These are phyloP conservation scores for Minunthozetes semirufus DNA, from an alignment of 2,888 invertebrate genomes.

Conservation along the genomic window DNA sequence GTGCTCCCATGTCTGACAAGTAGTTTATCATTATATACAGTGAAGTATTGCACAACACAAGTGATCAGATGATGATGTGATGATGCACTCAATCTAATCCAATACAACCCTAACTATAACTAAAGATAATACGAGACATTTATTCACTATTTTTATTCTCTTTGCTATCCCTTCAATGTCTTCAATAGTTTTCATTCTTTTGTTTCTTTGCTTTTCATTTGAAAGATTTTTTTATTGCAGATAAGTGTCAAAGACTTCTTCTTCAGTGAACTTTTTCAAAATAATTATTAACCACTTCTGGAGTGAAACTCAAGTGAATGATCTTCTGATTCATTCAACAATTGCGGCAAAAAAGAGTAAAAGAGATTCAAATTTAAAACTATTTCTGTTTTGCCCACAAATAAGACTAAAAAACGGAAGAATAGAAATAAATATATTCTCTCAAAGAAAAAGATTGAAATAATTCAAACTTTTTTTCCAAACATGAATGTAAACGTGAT, in stretches of 20 bases:
- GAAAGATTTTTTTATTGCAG: neutral
- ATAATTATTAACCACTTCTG: slow-evolving; percentile 28
- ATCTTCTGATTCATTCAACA: slow-evolving; percentile 8
- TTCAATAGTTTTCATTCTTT: no score
- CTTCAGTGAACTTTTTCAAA: slow-evolving; percentile 11
- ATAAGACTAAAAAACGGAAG: neutral
- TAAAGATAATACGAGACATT: neutral
- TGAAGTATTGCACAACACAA: slow-evolving; percentile 9
- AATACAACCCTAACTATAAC: slow-evolving; percentile 8
- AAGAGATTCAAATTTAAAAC: slow-evolving; percentile 19
- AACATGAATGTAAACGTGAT: slow-evolving; percentile 20
- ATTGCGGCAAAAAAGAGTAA: neutral
- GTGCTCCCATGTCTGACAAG: neutral
- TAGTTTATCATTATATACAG: slow-evolving; percentile 20
- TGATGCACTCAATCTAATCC: slow-evolving; percentile 15
- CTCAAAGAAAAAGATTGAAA: neutral
- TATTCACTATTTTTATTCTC: no score
- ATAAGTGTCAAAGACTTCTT: slow-evolving; percentile 29
- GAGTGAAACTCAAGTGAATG: slow-evolving; percentile 15
- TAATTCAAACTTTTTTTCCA: neutral
- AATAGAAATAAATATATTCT: neutral
- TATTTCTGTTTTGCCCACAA: slow-evolving; percentile 20
- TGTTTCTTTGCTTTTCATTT: neutral
- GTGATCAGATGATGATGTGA: neutral
- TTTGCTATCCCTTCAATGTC: no score